These are phyloP conservation scores for Anolis carolinensis DNA, from an alignment of 2,113 vertebrate genomes.

Conservation along the genomic window DNA sequence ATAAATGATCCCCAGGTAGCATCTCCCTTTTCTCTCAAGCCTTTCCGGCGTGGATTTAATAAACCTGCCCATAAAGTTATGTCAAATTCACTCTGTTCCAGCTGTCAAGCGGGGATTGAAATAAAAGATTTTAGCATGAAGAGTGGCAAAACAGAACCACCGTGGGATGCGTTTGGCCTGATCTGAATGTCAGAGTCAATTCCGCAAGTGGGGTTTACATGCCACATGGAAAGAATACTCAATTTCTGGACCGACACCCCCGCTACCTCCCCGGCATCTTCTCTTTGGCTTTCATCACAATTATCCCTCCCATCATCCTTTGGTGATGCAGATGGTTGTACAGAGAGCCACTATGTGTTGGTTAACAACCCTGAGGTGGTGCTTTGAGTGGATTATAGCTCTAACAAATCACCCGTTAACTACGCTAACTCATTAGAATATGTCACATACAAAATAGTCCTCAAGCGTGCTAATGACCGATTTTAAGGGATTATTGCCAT, in stretches of 20 bases:
- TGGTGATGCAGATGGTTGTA: rapidly evolving
- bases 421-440: constrained; percentile 54
- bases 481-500: constrained; percentile 51
- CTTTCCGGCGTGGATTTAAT: constrained; percentile 46
- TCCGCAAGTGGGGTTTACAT: background rate
- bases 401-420: constrained; percentile 41
- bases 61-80: constrained; percentile 48
- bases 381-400: constrained; percentile 39
- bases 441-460: constrained; percentile 43
- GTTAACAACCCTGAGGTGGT: constrained; percentile 33
- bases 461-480: constrained; percentile 47
- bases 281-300: constrained; percentile 17
- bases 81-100: constrained; percentile 47
- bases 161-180: constrained; percentile 9
- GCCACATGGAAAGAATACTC: background rate
- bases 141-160: background rate
- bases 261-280: background rate
- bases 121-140: constrained; percentile 33
- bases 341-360: rapidly evolving
- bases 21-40: background rate
- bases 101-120: constrained; percentile 42
- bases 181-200: background rate
- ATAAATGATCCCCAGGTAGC: constrained; percentile 28
- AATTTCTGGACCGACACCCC: background rate
- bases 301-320: background rate